Conservation (phyloP, 37 sponge, comb jelly and placozoan genomes). For the Chondrosia reniformis region DNA sequence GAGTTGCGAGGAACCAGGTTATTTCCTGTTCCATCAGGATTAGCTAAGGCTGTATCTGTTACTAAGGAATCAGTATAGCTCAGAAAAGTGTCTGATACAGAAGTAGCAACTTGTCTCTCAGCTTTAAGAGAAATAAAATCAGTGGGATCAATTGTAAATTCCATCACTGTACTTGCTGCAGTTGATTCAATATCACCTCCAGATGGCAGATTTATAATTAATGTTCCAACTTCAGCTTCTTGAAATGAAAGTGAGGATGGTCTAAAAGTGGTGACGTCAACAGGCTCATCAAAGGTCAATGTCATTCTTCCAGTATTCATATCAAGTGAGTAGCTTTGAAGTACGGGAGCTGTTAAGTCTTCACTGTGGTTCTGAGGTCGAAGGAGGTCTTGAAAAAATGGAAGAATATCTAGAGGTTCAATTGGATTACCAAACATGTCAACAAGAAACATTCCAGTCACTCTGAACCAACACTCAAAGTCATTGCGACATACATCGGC, state of each 20-base stretch:
- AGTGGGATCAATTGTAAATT: slow-evolving; percentile 15
- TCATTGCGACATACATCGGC: slow-evolving; percentile 43
- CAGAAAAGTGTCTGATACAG: slow-evolving; percentile 56
- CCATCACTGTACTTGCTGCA: slow-evolving; percentile 1
- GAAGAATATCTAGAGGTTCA: background rate
- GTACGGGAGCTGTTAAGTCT: slow-evolving; percentile 58
- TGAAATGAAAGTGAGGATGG: slow-evolving; percentile 32
- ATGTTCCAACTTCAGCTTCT: background rate
- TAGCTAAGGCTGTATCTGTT: slow-evolving; percentile 45
- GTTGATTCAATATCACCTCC: background rate
- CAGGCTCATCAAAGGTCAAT: slow-evolving; percentile 80
- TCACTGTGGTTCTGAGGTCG: slow-evolving; percentile 26
- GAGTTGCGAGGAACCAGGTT: slow-evolving; percentile 17
- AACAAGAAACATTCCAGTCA: slow-evolving; percentile 32
- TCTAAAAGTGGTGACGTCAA: slow-evolving; percentile 48
- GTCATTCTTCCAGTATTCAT: slow-evolving; percentile 54
- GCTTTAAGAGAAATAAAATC: slow-evolving; percentile 71
- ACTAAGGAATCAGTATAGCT: slow-evolving; percentile 40
- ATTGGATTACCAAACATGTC: slow-evolving; percentile 80
- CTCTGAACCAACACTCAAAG: slow-evolving; percentile 55
- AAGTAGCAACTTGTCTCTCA: slow-evolving; percentile 46
- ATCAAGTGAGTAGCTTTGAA: slow-evolving; percentile 57
- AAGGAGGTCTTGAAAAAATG: slow-evolving; percentile 1
- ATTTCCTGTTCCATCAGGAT: slow-evolving; percentile 37
- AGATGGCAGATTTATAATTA: slow-evolving; percentile 7